Percentiles rank a stretch among this genome's conserved stretches.
These are phyloP conservation scores for Noctua comes DNA, from an alignment of 2,888 invertebrate genomes.

Conservation along the genomic window DNA sequence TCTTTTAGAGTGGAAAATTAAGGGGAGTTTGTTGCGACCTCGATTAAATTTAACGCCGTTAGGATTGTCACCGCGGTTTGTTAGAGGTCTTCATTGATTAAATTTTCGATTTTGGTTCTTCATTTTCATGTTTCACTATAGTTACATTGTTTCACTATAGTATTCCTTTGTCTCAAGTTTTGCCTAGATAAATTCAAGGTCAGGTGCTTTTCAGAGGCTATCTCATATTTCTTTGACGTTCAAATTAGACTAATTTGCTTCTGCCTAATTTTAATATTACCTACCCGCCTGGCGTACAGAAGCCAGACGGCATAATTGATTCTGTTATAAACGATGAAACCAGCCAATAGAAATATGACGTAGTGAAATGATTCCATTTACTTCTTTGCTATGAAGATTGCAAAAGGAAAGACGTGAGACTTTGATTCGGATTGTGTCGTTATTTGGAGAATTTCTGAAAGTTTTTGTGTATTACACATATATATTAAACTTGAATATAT, in stretches of 20 bases:
- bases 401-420: neutral
- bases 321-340: slow-evolving; percentile 3
- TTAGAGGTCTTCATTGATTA: slow-evolving; percentile 35
- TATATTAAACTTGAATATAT: no score
- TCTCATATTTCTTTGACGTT: slow-evolving; percentile 30
- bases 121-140: slow-evolving; percentile 16
- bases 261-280: slow-evolving; percentile 30
- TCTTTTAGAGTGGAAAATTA: slow-evolving; percentile 51
- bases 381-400: neutral
- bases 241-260: slow-evolving; percentile 39
- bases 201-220: neutral
- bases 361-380: slow-evolving; percentile 15
- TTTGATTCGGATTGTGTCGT: neutral
- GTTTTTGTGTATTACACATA: no score
- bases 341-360: slow-evolving; percentile 20
- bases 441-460: neutral
- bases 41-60: slow-evolving; percentile 44
- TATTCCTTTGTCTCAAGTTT: slow-evolving; percentile 11
- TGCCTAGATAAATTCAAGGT: slow-evolving; percentile 8
- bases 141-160: slow-evolving; percentile 21
- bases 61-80: slow-evolving; percentile 13
- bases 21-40: slow-evolving; percentile 35
- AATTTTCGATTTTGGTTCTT: slow-evolving; percentile 20
- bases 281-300: neutral
- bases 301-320: slow-evolving; percentile 28